Base-by-base conservation (phyloP, 2,797 vertebrate genomes). In the Sciurus vulgaris region DNA sequence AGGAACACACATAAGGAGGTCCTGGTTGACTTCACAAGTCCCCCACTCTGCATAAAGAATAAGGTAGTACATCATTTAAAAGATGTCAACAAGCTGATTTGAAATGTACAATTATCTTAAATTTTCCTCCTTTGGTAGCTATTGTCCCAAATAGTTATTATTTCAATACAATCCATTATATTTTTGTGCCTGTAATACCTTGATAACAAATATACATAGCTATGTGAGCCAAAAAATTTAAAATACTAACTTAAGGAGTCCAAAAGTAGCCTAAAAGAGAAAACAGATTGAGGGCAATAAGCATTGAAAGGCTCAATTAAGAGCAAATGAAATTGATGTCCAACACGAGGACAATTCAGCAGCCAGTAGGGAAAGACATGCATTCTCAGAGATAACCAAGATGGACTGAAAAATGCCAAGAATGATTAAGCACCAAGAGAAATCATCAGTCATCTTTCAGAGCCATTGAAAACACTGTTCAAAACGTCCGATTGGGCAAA, bases 401-500 rank as follows among this genome's bases (percentile, higher is more conserved):
- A 73, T 33, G 69, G 44, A 89, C 54, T 88, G 18, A 26, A 79
- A 96, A 88, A 77, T 51, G 69, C 49, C 73, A 73, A 70, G 35
- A 87, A 72, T 78, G 61, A 92, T n/a, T 73, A 47, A 67, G 56
- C 33, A 79, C 24, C 17, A 17, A 65, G 15, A 94, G 47, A 76
- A 89, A 84, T 30, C 49, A 93, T 89, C n/a, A 26, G 22, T 93
- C 94, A 79, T 69, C 81, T 77, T 69, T 56, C 47, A 72, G 35
- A 89, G 17, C 33, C n/a, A 84, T 33, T 84, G 51, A 59, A 35
- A 89, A 56, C 14, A 78, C 4, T 85, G 49, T 11, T 79, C 56
- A 74, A n/a, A 92, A 77, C 81, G n/a, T 86, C 61, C 41, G 49
- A 47, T 24, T 74, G 18, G 47, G 13, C 41, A 92, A 94, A 30